These are phyloP conservation scores for Pollimyrus isidori DNA, from an alignment of 2,113 vertebrate species.

Conservation along the genomic window DNA sequence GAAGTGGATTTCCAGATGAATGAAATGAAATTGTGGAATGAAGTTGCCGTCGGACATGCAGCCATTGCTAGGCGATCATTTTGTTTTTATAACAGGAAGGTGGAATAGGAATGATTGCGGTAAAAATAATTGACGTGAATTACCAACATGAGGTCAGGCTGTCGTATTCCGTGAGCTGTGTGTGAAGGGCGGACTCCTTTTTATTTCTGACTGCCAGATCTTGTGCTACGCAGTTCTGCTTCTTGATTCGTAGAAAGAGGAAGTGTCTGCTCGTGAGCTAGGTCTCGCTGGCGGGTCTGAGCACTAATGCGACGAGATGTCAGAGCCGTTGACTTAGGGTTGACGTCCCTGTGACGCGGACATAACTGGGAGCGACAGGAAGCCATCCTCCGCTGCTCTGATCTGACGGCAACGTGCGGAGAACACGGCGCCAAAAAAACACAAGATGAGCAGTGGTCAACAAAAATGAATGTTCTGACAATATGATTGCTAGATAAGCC, in stretches of 20 bases:
- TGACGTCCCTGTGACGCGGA: too few species aligned
- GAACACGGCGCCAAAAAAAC: neutral
- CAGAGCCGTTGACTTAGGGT: neutral
- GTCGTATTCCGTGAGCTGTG: neutral
- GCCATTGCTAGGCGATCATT: neutral
- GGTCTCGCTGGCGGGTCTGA: neutral
- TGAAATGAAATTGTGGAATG: neutral
- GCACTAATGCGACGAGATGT: neutral
- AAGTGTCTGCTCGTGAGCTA: neutral
- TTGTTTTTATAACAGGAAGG: slow-evolving; percentile 1
- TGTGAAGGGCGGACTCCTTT: neutral
- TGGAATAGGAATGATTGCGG: neutral
- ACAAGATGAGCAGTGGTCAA: neutral
- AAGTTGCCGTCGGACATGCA: neutral
- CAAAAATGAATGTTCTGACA: neutral
- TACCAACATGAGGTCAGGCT: neutral
- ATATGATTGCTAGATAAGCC: neutral
- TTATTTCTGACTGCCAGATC: neutral
- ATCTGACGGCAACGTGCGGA: neutral
- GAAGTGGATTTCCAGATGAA: neutral
- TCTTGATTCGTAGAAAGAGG: neutral
- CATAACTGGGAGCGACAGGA: neutral
- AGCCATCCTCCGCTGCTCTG: neutral
- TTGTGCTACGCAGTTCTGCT: neutral
- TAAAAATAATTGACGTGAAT: neutral